Evolutionary conservation across 2,888 invertebrate genomes (phyloP), one percentile per base, ranked within the genome.

Genomic region (Chorisops tibialis): DNA sequence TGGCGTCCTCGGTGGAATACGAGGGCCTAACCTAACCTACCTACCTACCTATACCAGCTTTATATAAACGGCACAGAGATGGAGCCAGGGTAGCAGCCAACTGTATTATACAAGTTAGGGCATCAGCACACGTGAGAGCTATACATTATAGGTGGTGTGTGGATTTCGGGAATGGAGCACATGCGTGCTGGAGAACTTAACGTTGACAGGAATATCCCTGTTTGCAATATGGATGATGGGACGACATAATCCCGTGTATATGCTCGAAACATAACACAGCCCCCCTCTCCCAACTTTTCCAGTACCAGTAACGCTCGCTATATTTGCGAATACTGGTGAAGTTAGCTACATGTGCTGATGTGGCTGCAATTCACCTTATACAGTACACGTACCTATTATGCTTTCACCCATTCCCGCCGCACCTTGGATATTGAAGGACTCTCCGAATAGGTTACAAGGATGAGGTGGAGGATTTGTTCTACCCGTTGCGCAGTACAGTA

Each of bases 211-310:
- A 65, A 61, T 63, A 63, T 63, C 61, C 60, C 61, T 47, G 58
- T 61, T 65, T 58, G 63, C 61, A 63, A 61, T 63, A 63, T 65
- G 62, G 65, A 65, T 65, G 65, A 65, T 62, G 56, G 62, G 43
- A 50, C 39, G 19, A 51, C 11, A 51, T 65, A 62, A 65, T 65
- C 65, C 61, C 43, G 51, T 60, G 45, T 43, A 43, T 51, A 45
- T 37, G 18, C 52, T 39, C 21, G 37, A 18, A 16, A 12, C 47
- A 7, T 47, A 14, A 1, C 21, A 43, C 21, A 19, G n/a, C 21
- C 21, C 18, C 7, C 18, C 18, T 21, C 18, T 47, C 18, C 12
- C 9, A 47, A 21, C 11, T 1, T 4, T 19, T 41, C n/a, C 41
- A 37, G 6, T 43, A 43, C 11, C 43, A 6, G n/a, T 6, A 43